Conservation (phyloP, 2,113 vertebrate genomes). For the Paracyprichromis sp. region DNA sequence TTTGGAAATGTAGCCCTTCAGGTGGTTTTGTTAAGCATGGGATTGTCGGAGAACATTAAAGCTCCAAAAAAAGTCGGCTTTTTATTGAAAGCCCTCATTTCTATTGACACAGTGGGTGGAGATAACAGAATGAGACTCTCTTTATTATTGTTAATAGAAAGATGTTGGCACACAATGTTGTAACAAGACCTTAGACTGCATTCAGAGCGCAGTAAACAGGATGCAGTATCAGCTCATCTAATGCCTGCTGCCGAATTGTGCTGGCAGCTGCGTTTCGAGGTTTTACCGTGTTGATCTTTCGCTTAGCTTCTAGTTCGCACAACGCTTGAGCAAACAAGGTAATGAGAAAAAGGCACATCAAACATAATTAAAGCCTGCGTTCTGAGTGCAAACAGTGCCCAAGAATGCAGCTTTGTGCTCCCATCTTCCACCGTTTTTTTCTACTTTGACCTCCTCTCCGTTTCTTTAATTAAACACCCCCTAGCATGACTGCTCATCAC, state of each 20-base stretch:
- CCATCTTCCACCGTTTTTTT: not conserved
- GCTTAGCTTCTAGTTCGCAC: slow-evolving; percentile 42
- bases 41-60: not conserved
- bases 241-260: slow-evolving; percentile 2
- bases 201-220: slow-evolving; percentile 15
- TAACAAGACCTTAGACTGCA: slow-evolving; percentile 31
- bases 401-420: slow-evolving; percentile 53
- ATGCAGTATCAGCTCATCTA: slow-evolving; percentile 21
- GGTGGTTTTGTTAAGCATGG: not conserved
- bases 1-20: slow-evolving; percentile 3
- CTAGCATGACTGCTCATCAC: slow-evolving; percentile 13
- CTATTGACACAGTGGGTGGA: not conserved
- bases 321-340: slow-evolving; percentile 59
- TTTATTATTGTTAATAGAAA: not conserved
- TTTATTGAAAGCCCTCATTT: not conserved
- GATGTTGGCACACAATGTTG: not conserved
- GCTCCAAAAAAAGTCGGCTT: not conserved
- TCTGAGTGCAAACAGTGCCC: slow-evolving; percentile 48
- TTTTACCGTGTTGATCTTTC: slow-evolving; percentile 57
- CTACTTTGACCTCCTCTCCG: slow-evolving; percentile 33
- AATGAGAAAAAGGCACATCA: slow-evolving; percentile 68
- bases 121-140: not conserved
- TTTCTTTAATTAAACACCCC: slow-evolving; percentile 37
- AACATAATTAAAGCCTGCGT: slow-evolving; percentile 57
- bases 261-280: slow-evolving; percentile 4